Evolutionary conservation across 1,140 invertebrate species (phyloP), one percentile per base, ranked within the genome.

Genomic region (Yoshiicerus persimilis): DNA sequence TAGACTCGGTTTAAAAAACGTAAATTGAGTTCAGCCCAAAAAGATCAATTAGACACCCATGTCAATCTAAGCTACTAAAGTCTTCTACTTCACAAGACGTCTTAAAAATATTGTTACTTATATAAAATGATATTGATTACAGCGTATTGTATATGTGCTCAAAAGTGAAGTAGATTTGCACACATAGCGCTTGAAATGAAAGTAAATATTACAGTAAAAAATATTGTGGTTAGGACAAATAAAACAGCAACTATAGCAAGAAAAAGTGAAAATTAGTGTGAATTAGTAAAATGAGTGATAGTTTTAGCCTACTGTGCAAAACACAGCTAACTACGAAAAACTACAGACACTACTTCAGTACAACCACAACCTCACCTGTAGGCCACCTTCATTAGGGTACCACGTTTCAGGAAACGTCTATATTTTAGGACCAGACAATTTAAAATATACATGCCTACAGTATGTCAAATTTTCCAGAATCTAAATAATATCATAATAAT

Each of bases 381-480:
- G 75, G 75, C 75, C 75, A 80, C 75, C 75, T 80, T 80, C 75
- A 80, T 80, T 80, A 80, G 75, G 75, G 75, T 80, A 80, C 75
- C 75, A 80, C 75, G 75, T 80, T 80, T 80, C 75, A 80, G 75
- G 75, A 80, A 80, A 80, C 75, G 75, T 80, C 75, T 80, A 80
- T 36, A 80, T 80, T 80, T 80, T 80, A 80, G 75, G 75, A 80
- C 75, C 75, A 80, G 75, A 80, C 75, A 80, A 80, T 80, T 34
- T 80, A 80, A 80, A 80, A 80, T 80, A 32, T 80, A 80, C 75
- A 80, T 80, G 75, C 75, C 75, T 80, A 80, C 75, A 80, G 30
- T 70, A 70, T 27, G 64, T 80, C 75, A 80, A 80, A 36, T 80
- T 34, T 80, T 36, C 34, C 32, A 34, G 20, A 80, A 32, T 80